Base-by-base conservation (phyloP, 2,888 invertebrate species). In the Andrena camellia region DNA sequence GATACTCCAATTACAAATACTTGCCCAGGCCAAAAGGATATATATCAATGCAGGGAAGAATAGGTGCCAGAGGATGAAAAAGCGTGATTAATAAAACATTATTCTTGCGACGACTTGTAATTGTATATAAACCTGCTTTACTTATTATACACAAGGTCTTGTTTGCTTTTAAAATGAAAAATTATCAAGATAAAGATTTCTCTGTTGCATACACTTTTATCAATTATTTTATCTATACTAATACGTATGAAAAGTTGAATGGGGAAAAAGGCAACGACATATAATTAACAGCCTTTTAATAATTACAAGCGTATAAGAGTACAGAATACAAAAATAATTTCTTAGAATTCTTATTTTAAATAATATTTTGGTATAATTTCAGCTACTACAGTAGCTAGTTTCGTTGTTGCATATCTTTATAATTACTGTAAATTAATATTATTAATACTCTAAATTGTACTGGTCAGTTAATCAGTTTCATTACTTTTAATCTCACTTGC, bases 1-100 rank as follows among this genome's bases (percentile, higher is more conserved):
- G 96, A 97, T 85, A 96, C 97, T 0, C 95, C 96, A 5, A 95
- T 96, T 79, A 94, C 89, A 23, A 83, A 90, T 86, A 86, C 90
- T 1, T 93, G 92, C 62, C 20, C 20, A 0, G 86, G 80, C 8
- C 73, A 88, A 26, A 83, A 77, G 8, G 57, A 57, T 26, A 31
- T 80, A 2, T 78, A 74, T 52, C 68, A 67, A 20, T 82, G 84
- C 26, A 82, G 68, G 59, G 74, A 83, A 20, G 75, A 82, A 26
- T 84, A 82, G 66, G 5, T 29, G 57, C 2, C 8, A 2, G 26
- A 26, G 13, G 33, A 26, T 26, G 5, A 35, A 57, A 66, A 54
- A 33, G 63, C n/a, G 42, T 26, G 48, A 42, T 78, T 62, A 68
- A 77, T 70, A 29, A 71, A 78, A 78, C 2, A 23, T 52, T 72